A percentile compares a stretch with the other conserved stretches of the same genome.
phyloP scores from a whole-genome alignment of 1,140 invertebrate species.

The Streblospio benedicti region DNA sequence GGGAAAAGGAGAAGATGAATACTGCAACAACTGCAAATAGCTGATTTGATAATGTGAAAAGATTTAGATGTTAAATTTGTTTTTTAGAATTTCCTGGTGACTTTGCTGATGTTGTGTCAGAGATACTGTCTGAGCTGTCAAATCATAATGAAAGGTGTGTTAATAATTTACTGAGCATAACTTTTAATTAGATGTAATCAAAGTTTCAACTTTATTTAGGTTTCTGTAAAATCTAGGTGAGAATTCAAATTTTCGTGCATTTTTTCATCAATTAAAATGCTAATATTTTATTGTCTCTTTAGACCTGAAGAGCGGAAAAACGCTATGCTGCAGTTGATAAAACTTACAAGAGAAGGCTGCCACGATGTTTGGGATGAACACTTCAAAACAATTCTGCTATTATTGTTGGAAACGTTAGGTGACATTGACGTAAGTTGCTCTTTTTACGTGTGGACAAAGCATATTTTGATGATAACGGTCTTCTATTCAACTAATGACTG shows the following conservation, averaged over 20 bases:
- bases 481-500: too few species aligned
- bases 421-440: constrained; percentile 54
- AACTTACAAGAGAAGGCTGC: constrained; percentile 47
- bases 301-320: constrained; percentile 46
- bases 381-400: constrained; percentile 63
- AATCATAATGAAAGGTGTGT: constrained; percentile 42
- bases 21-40: too few species aligned
- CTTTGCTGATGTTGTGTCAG: constrained; percentile 27
- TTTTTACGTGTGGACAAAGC: background rate
- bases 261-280: too few species aligned
- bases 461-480: background rate
- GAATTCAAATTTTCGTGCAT: too few species aligned
- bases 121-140: constrained; percentile 39
- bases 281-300: constrained; percentile 14
- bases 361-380: constrained; percentile 50
- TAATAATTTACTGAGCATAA: too few species aligned
- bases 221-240: too few species aligned
- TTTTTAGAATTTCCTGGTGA: constrained; percentile 20
- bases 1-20: too few species aligned
- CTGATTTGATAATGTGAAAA: too few species aligned
- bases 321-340: constrained; percentile 46
- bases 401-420: constrained; percentile 64
- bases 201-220: too few species aligned
- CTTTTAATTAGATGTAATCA: too few species aligned
- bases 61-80: background rate